Evolutionary conservation across 1,140 invertebrate genomes (phyloP), one percentile per base, ranked within the genome.

Genomic region (Amphibalanus amphitrite): DNA sequence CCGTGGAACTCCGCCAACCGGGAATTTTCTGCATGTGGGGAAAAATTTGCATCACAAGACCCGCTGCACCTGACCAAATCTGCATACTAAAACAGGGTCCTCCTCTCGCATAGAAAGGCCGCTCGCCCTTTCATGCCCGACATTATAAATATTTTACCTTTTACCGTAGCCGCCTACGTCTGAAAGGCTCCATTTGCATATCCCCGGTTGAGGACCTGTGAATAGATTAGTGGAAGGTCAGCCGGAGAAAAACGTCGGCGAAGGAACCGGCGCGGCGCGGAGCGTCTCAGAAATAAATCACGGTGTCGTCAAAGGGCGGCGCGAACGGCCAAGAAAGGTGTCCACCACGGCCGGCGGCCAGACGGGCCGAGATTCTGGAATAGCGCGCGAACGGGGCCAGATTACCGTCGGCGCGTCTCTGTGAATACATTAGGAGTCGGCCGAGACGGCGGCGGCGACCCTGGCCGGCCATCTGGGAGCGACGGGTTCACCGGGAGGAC

Each of bases 171-270:
- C 47, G 47, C 47, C 47, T 59, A 59, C 47, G 47, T 59, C 20
- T 59, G 10, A 59, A 59, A 59, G 47, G 47, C 1, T 13, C 10
- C 47, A 59, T 59, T 59, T 59, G 47, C 47, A 59, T 59, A 59
- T 59, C 20, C 47, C 38, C 47, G 47, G 47, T 59, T 23, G 47
- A 59, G 47, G 23, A 59, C 47, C 47, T 59, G 47, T 59, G 47
- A 59, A 59, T 59, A 59, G 47, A 59, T 59, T 59, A 59, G 47
- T 59, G 47, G 47, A 59, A 59, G 47, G 47, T 59, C 47, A 59
- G 47, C 10, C 47, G 47, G 47, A 38, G 47, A 59, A 59, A 59
- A 59, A 59, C 47, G 47, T 38, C 47, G 47, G 10, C 47, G 10
- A 15, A 15, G 47, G 1, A 59, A 20, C 23, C 17, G 47, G 47